Conservation (phyloP, 2,888 invertebrate genomes). For the Chalcosyrphus nemorum region DNA sequence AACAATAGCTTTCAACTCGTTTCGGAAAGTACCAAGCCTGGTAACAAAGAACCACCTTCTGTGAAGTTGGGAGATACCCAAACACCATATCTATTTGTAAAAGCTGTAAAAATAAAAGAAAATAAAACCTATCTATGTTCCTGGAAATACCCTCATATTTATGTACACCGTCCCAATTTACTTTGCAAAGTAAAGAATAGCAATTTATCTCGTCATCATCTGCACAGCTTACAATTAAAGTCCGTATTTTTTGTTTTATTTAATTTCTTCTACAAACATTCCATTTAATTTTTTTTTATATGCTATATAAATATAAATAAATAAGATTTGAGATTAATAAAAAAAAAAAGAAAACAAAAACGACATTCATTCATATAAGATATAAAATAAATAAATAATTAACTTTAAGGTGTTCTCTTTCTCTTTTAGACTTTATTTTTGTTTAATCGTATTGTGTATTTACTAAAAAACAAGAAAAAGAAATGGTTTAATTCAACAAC, state of each 20-base stretch:
- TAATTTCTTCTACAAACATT: constrained; percentile 7
- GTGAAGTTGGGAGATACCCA: background rate
- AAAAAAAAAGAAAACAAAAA: constrained; percentile 6
- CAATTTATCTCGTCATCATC: background rate
- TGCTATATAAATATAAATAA: constrained; percentile 25
- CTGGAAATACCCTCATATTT: background rate
- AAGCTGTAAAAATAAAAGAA: background rate
- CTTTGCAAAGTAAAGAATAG: background rate
- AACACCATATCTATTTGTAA: background rate
- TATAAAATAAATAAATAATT: constrained; percentile 53
- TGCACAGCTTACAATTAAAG: background rate
- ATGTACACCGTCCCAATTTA: background rate
- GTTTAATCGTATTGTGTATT: constrained; percentile 23
- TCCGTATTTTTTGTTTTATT: constrained; percentile 11
- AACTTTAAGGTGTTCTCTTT: constrained; percentile 36
- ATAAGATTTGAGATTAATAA: constrained; percentile 15
- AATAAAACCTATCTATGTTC: background rate
- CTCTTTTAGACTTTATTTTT: constrained; percentile 24
- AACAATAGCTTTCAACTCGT: too few species aligned
- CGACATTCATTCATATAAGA: constrained; percentile 23
- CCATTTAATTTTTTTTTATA: background rate
- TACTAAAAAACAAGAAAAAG: constrained; percentile 29
- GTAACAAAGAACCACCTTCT: background rate
- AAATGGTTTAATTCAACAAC: constrained; percentile 39
- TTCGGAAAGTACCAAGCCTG: too few species aligned